Evolutionary conservation across 2,888 invertebrate genomes (phyloP), one percentile per base, ranked within the genome.

Genomic region (Lypha dubia): DNA sequence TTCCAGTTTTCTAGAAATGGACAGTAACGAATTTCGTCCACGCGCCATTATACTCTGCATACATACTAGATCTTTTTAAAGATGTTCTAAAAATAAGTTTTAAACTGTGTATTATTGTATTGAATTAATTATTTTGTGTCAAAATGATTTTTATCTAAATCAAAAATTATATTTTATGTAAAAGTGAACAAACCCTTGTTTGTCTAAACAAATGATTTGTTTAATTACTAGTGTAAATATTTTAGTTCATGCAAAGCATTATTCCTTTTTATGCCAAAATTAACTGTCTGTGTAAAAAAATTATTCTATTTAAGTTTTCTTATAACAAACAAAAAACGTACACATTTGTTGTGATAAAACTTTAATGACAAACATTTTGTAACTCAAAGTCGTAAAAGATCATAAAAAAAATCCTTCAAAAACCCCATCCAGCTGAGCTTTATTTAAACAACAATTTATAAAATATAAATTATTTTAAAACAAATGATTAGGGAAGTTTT

Each of bases 371-470:
- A 44, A 58, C 7, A 41, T 44, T 63, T 63, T 63, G 41, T 44
- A 22, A 53, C 38, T 24, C n/a, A 44, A 44, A 53, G 38, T 32
- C 9, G 1, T 44, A 35, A 35, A 38, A 53, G 9, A 1, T 20
- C 24, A 28, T 46, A 63, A 56, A 62, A 56, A 62, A 62, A 7
- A 46, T 44, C 35, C 20, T 32, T 35, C 13, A 22, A 35, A 32
- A 60, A 41, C 44, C 22, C 63, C 76, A 80, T n/a, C 84, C 84
- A 79, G 84, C 84, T 84, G 84, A 73, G 79, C 56, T 65, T 67
- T 76, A 71, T 24, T 44, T 71, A 76, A 80, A 75, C 46, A 79
- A 71, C 65, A 75, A 84, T 76, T 80, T 80, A 76, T 67, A 51
- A 62, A 71, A 80, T 65, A 80, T 67, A 75, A 67, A 73, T 81